Base-by-base conservation (phyloP, 2,113 vertebrate species). In the Python bivittatus region DNA sequence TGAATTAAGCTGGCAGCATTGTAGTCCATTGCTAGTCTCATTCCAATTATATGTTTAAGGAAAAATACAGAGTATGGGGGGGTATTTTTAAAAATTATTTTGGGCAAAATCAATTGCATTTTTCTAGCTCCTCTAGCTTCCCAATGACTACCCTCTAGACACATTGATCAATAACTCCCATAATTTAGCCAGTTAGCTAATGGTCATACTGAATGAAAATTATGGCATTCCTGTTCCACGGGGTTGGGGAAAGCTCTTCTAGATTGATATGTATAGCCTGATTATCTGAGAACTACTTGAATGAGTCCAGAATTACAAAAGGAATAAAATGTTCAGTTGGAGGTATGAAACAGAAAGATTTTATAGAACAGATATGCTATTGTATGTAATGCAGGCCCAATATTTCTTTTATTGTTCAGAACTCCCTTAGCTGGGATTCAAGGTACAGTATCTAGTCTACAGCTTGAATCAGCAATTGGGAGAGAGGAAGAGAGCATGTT, bases 1-100 rank as follows among this genome's bases (percentile, higher is more conserved):
- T 92, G 64, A 93, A 92, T 89, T 22, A 93, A 58, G 29, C 33
- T 93, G 87, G 90, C 33, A 93, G 57, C 53, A 95, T 61, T 48
- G 91, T 25, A 88, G 22, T 68, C 6, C 38, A 90, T 94, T 90
- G 92, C 4, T 86, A 88, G 79, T 15, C 23, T 85, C 85, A 91
- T 91, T 53, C 89, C 85, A 93, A 91, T 48, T 84, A 93, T 89
- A 57, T 93, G 5, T 33, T 25, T 91, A 52, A 95, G 64, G 61
- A 92, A 5, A 84, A 87, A 91, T 84, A 57, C 3, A 94, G n/a
- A 92, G 44, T 91, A 61, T 29, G 1, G 27, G 22, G 48, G 2
- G 44, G 0, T 86, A n/a, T 56, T 86, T 54, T 54, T 9, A 53
- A 91, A 94, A 92, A 93, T 27, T 58, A 83, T 89, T 94, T 91